Conservation (phyloP, 2,113 vertebrate genomes). For the Syrrhaptes paradoxus region DNA sequence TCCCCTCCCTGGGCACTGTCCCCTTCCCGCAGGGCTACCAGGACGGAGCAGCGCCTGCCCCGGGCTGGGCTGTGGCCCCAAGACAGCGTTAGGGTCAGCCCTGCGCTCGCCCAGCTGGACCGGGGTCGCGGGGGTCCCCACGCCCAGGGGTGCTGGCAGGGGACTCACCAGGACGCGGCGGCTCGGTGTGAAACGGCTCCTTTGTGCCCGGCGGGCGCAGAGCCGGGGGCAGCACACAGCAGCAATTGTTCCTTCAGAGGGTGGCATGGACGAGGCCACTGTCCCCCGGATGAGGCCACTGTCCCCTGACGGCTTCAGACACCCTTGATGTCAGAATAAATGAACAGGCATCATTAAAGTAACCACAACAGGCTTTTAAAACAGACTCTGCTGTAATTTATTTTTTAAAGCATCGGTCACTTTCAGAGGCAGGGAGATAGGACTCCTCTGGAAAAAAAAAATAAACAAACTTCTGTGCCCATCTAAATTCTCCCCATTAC, state of each 20-base stretch:
- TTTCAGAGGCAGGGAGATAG: background rate
- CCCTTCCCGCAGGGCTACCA: background rate
- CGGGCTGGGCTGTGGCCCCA: background rate
- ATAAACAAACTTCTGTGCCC: background rate
- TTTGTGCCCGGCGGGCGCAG: background rate
- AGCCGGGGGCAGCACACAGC: background rate
- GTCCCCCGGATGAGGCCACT: background rate
- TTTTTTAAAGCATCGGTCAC: background rate
- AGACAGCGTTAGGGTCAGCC: accelerated
- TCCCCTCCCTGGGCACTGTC: accelerated
- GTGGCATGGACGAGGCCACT: background rate
- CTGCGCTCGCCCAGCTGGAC: background rate
- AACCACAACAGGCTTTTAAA: background rate
- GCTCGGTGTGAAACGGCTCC: background rate
- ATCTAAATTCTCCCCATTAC: constrained; percentile 62
- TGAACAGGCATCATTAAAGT: background rate
- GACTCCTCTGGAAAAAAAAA: background rate
- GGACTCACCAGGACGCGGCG: background rate
- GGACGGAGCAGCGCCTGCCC: background rate
- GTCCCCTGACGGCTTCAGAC: background rate
- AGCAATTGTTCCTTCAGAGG: background rate
- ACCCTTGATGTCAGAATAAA: background rate
- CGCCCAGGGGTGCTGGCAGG: background rate
- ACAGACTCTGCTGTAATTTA: accelerated
- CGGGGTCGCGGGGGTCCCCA: background rate